Evolutionary conservation across 2,113 vertebrate genomes (phyloP).

Genomic region (Aspidoscelis tigris): DNA sequence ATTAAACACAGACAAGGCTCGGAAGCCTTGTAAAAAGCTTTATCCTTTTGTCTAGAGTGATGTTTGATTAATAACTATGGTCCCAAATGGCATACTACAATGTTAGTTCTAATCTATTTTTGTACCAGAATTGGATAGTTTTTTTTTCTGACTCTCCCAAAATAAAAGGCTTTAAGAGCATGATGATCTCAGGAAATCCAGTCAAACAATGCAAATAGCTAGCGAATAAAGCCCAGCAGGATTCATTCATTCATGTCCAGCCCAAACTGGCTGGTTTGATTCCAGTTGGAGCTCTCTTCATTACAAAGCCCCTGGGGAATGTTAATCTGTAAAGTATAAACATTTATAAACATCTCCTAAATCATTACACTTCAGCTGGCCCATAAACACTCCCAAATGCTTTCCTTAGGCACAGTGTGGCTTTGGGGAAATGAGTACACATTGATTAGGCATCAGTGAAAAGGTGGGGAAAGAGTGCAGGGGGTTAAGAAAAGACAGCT

Average conservation of each 20-base stretch:
- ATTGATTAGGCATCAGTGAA: slow-evolving; percentile 53
- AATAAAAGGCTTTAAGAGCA: slow-evolving; percentile 55
- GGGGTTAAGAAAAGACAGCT: slow-evolving; percentile 63
- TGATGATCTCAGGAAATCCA: slow-evolving; percentile 67
- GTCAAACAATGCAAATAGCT: slow-evolving; percentile 68
- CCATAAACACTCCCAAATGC: slow-evolving; percentile 75
- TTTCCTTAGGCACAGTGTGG: slow-evolving; percentile 67
- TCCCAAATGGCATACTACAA: slow-evolving; percentile 29
- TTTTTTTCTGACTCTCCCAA: slow-evolving; percentile 49
- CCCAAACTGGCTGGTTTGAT: slow-evolving; percentile 69
- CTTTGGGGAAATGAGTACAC: slow-evolving; percentile 62
- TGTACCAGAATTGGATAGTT: slow-evolving; percentile 30
- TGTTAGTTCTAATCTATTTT: slow-evolving; percentile 45
- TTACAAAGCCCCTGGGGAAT: slow-evolving; percentile 74
- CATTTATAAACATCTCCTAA: slow-evolving; percentile 79
- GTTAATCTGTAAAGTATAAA: slow-evolving; percentile 78
- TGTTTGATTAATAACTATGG: slow-evolving; percentile 24
- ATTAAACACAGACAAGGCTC: slow-evolving; percentile 49
- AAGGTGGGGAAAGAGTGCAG: slow-evolving; percentile 58
- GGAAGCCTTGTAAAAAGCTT: slow-evolving; percentile 34
- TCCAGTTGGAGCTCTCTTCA: slow-evolving; percentile 75
- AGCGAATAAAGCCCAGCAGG: slow-evolving; percentile 64
- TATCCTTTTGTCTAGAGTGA: slow-evolving; percentile 54
- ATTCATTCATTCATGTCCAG: slow-evolving; percentile 73
- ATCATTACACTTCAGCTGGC: slow-evolving; percentile 78